Evolutionary conservation across 2,888 invertebrate genomes (phyloP).

Genomic region (Cordilura impudica): DNA sequence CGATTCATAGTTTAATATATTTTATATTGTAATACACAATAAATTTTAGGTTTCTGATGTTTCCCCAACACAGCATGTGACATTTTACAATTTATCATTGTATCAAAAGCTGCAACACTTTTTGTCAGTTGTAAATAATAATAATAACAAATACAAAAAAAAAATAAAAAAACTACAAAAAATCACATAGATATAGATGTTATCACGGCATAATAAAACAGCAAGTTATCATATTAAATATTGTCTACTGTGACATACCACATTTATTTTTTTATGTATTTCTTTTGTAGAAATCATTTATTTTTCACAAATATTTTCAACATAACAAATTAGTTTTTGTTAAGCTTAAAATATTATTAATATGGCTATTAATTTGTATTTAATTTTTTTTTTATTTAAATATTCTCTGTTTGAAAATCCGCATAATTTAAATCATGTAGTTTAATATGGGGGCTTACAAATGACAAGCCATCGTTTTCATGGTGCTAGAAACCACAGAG

Average conservation of each 20-base stretch:
- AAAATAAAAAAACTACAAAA: slow-evolving; percentile 17
- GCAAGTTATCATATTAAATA: slow-evolving; percentile 30
- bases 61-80: slow-evolving; percentile 57
- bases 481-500: not conserved
- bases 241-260: slow-evolving; percentile 8
- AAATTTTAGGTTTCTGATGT: slow-evolving; percentile 2
- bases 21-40: not conserved
- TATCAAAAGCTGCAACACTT: slow-evolving; percentile 53
- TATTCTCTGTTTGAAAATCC: slow-evolving; percentile 6
- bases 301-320: slow-evolving; percentile 5
- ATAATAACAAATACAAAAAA: not conserved
- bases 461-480: not conserved
- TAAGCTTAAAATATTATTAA: slow-evolving; percentile 44
- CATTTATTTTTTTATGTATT: not conserved
- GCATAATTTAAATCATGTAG: slow-evolving; percentile 7
- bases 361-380: slow-evolving; percentile 32
- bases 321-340: slow-evolving; percentile 37
- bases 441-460: slow-evolving; percentile 18
- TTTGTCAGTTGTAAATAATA: slow-evolving; percentile 50
- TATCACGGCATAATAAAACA: slow-evolving; percentile 44
- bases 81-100: slow-evolving; percentile 57
- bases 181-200: slow-evolving; percentile 32
- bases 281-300: not conserved
- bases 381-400: not conserved
- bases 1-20: slow-evolving; percentile 6